Percentiles rank a stretch among this genome's conserved stretches.
phyloP scores from a whole-genome alignment of 1,140 invertebrate genomes.

The Eumeta japonica region DNA sequence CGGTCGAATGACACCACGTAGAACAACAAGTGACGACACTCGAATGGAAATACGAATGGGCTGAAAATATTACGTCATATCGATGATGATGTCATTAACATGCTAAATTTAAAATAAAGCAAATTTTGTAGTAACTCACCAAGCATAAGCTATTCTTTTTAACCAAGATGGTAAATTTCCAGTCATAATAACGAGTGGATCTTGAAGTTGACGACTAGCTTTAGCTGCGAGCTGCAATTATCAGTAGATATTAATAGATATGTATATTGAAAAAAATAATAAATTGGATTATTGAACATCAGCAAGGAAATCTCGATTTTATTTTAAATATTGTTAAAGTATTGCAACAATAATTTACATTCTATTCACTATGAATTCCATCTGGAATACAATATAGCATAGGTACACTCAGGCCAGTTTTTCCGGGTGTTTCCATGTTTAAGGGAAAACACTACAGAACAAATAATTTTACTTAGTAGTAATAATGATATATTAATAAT shows the following conservation, averaged over 20 bases:
- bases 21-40: slow-evolving; percentile 91
- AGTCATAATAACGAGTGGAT: slow-evolving; percentile 96
- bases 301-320: background rate
- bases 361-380: too few relatives aligned
- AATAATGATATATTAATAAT: too few relatives aligned
- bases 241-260: too few relatives aligned
- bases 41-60: slow-evolving; percentile 95
- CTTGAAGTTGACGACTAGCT: slow-evolving; percentile 93
- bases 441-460: too few relatives aligned
- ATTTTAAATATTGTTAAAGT: too few relatives aligned
- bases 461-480: too few relatives aligned
- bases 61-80: slow-evolving; percentile 43
- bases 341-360: too few relatives aligned
- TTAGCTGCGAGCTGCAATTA: slow-evolving; percentile 81
- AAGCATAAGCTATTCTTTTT: slow-evolving; percentile 88
- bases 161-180: slow-evolving; percentile 95
- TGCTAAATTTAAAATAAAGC: slow-evolving; percentile 4
- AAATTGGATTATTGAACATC: too few relatives aligned
- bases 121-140: slow-evolving; percentile 57
- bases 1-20: slow-evolving; percentile 96
- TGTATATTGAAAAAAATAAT: slow-evolving; percentile 64
- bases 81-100: slow-evolving; percentile 7
- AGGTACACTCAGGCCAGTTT: too few relatives aligned
- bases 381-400: slow-evolving; percentile 1
- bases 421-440: too few relatives aligned